Conservation (phyloP, 1,140 invertebrate species). For the Artemia franciscana region DNA sequence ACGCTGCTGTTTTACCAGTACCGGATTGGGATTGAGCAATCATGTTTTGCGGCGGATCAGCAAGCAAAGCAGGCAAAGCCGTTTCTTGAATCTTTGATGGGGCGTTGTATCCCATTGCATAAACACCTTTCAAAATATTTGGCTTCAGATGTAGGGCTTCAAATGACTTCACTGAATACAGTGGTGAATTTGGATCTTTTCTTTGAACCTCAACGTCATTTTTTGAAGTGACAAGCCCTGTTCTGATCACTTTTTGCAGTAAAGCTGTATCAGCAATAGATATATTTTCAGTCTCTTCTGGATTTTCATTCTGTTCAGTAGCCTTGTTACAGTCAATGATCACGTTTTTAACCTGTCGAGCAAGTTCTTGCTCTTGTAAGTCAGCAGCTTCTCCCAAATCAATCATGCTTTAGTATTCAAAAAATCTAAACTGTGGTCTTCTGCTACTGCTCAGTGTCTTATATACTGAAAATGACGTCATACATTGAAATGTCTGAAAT, state of each 20-base stretch:
- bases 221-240: constrained; percentile 58
- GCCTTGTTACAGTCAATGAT: too few species aligned
- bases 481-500: too few species aligned
- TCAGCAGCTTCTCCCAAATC: too few species aligned
- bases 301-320: too few species aligned
- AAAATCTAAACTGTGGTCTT: too few species aligned
- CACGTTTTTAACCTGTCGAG: too few species aligned
- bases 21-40: too few species aligned
- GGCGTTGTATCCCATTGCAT: constrained; percentile 88
- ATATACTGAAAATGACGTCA: too few species aligned
- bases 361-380: too few species aligned
- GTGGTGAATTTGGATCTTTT: constrained; percentile 69
- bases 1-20: too few species aligned
- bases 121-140: constrained; percentile 72
- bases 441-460: too few species aligned
- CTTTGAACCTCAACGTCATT: constrained; percentile 65
- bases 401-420: too few species aligned
- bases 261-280: constrained; percentile 53
- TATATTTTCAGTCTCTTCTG: constrained; percentile 27
- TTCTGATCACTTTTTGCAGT: constrained; percentile 67
- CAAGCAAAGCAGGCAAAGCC: constrained; percentile 69
- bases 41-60: constrained; percentile 87
- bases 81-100: constrained; percentile 97
- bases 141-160: constrained; percentile 77
- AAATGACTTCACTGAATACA: constrained; percentile 81